phyloP scores from a whole-genome alignment of 2,888 invertebrate species.

The Corythucha ciliata region DNA sequence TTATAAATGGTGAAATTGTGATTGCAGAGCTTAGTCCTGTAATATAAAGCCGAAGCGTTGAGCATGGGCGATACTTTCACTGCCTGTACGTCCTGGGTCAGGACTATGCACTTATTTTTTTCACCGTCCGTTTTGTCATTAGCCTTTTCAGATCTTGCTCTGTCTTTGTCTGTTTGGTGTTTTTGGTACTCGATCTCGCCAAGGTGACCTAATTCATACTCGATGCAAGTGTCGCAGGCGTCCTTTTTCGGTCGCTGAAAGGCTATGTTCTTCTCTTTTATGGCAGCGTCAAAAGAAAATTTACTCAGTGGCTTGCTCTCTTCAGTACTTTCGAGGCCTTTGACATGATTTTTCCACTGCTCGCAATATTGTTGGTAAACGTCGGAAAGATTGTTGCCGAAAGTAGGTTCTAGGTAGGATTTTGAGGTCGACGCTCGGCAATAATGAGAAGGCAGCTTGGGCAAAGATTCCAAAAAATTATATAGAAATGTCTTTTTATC shows the following conservation, averaged over 20 bases:
- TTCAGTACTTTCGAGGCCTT: background rate
- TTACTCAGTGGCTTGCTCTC: background rate
- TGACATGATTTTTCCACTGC: constrained; percentile 7
- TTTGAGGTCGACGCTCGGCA: constrained; percentile 26
- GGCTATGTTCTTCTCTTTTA: constrained; percentile 12
- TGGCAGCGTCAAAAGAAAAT: constrained; percentile 10
- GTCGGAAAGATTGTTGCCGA: background rate
- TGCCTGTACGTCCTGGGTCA: background rate
- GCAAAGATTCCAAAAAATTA: constrained; percentile 21
- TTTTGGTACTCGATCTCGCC: no score
- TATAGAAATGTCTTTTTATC: background rate
- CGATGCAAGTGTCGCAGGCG: constrained; percentile 17
- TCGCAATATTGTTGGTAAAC: constrained; percentile 10
- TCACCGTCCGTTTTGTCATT: background rate
- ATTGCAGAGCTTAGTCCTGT: constrained; percentile 6
- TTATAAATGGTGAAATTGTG: constrained; percentile 10
- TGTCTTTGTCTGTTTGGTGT: no score
- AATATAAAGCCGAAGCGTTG: constrained; percentile 11
- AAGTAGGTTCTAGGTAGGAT: constrained; percentile 32
- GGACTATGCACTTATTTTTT: background rate
- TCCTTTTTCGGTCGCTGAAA: constrained; percentile 23
- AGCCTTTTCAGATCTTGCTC: background rate
- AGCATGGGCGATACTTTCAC: constrained; percentile 1
- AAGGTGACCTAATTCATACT: no score
- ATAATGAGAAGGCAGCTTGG: constrained; percentile 32